These are phyloP conservation scores for Apodemia zela DNA, from an alignment of 2,888 invertebrate species.

Conservation along the genomic window DNA sequence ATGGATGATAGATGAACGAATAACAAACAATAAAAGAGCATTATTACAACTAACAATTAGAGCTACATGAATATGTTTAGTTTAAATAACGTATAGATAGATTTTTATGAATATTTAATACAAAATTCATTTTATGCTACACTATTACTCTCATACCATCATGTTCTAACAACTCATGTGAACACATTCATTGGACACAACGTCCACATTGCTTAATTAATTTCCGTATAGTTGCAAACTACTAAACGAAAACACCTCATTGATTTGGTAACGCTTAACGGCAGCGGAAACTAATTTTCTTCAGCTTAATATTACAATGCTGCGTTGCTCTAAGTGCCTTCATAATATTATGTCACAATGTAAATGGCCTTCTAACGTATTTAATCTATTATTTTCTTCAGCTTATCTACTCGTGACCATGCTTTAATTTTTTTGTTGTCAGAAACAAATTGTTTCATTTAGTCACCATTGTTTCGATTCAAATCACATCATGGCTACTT, in stretches of 20 bases:
- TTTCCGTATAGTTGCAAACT: constrained; percentile 5
- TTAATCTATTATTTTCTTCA: constrained; percentile 24
- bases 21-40: not conserved
- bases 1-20: constrained; percentile 8
- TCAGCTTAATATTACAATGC: constrained; percentile 50
- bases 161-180: constrained; percentile 1
- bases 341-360: constrained; percentile 35
- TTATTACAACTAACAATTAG: constrained; percentile 11
- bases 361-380: constrained; percentile 29
- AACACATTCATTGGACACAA: constrained; percentile 20
- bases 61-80: constrained; percentile 14
- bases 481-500: constrained; percentile 42
- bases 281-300: constrained; percentile 57
- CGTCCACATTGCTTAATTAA: constrained; percentile 7
- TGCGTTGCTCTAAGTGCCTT: constrained; percentile 52
- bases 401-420: constrained; percentile 30
- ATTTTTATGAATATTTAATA: constrained; percentile 15
- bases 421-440: constrained; percentile 32
- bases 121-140: constrained; percentile 12
- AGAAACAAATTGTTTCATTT: constrained; percentile 25
- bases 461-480: constrained; percentile 42
- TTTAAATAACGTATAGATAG: constrained; percentile 17
- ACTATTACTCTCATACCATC: constrained; percentile 13
- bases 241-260: constrained; percentile 6
- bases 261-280: constrained; percentile 45